A percentile compares a stretch with the other conserved stretches of the same genome.
These are phyloP conservation scores for Motacilla tschutschensis DNA, from an alignment of 2,113 vertebrate species.

Conservation along the genomic window DNA sequence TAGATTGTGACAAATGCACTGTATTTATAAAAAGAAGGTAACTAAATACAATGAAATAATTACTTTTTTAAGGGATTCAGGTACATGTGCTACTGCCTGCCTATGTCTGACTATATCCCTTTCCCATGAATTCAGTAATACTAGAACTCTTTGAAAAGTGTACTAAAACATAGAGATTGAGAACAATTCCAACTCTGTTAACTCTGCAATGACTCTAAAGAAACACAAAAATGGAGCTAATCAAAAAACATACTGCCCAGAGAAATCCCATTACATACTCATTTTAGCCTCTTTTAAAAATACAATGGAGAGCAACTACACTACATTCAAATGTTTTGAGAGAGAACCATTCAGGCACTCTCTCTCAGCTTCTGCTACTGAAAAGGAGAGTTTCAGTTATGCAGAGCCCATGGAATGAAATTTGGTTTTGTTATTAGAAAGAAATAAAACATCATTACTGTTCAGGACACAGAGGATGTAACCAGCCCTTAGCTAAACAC, in stretches of 20 bases:
- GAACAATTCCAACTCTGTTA: neutral
- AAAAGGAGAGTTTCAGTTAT: neutral
- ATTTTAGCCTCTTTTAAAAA: neutral
- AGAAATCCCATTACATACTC: neutral
- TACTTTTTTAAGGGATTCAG: neutral
- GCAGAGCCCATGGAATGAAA: neutral
- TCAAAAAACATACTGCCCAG: rapidly evolving
- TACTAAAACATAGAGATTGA: neutral
- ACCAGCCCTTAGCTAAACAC: neutral
- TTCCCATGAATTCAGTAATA: neutral
- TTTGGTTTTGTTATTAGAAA: neutral
- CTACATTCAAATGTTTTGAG: neutral
- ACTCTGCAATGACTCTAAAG: neutral
- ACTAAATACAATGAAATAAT: neutral
- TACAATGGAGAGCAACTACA: neutral
- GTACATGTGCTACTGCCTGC: neutral
- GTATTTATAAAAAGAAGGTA: neutral
- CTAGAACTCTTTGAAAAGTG: neutral
- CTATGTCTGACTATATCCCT: neutral
- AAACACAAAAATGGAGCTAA: neutral
- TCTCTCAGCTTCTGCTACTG: neutral
- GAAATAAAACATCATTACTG: neutral
- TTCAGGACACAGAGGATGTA: neutral
- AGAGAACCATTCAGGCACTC: neutral
- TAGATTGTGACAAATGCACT: neutral